Evolutionary conservation across 2,113 vertebrate species (phyloP).

Genomic region (Zapornia atra): DNA sequence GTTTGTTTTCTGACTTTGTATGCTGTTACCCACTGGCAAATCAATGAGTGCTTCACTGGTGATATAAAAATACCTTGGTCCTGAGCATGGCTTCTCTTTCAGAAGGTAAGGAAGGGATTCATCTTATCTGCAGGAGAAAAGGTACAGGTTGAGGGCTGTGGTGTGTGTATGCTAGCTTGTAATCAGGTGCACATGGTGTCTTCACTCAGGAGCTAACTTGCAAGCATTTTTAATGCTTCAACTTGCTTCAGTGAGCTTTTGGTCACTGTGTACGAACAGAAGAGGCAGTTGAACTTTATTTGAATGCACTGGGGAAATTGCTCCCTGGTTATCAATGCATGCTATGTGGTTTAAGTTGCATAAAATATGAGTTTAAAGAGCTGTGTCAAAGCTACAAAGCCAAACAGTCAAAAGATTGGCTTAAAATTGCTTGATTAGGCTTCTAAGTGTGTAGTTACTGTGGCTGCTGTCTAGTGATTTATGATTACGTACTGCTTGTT

Average conservation of each 20-base stretch:
- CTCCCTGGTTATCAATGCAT: not conserved
- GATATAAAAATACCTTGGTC: not conserved
- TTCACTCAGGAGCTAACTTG: not conserved
- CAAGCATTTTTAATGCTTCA: not conserved
- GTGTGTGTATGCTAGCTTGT: not conserved
- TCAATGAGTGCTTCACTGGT: accelerated
- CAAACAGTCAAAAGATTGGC: not conserved
- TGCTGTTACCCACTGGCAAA: not conserved
- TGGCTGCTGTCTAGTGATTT: not conserved
- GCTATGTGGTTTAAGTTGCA: not conserved
- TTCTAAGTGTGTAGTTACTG: not conserved
- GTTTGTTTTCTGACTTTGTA: not conserved
- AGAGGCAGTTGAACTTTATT: not conserved
- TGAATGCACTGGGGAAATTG: not conserved
- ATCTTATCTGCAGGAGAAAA: not conserved
- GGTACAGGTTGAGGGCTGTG: not conserved
- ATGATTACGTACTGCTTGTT: not conserved
- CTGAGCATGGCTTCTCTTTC: not conserved
- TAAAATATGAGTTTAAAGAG: not conserved
- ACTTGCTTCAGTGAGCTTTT: not conserved
- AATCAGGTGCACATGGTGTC: not conserved
- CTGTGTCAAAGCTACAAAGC: not conserved
- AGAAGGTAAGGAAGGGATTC: not conserved
- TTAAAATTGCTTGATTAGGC: not conserved
- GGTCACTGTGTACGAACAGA: not conserved